Percentiles rank a stretch among this genome's conserved stretches.
phyloP scores from a whole-genome alignment of 2,113 vertebrate genomes.

The Hylia prasina region DNA sequence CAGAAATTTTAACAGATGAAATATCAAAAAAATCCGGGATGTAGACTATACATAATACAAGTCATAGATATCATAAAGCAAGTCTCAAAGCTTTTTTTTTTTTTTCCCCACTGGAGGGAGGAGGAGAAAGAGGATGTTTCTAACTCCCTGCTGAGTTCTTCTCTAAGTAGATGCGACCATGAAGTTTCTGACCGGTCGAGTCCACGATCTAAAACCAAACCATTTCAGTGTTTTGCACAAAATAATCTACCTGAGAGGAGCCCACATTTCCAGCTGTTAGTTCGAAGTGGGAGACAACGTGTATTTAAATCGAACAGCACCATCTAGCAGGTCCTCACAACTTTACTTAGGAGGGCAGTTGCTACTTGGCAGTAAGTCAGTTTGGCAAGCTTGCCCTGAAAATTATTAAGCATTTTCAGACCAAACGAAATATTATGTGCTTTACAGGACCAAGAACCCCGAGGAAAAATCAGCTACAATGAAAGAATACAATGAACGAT shows the following conservation, averaged over 20 bases:
- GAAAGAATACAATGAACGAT: not conserved
- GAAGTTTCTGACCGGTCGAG: not conserved
- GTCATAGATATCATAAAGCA: not conserved
- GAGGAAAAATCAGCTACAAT: not conserved
- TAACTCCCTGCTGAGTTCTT: not conserved
- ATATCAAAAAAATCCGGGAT: not conserved
- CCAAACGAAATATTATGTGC: not conserved
- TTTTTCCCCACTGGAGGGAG: not conserved
- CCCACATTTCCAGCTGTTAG: conserved; percentile 39
- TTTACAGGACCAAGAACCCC: not conserved
- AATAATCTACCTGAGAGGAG: not conserved
- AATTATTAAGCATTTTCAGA: not conserved
- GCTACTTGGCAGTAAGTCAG: conserved; percentile 22
- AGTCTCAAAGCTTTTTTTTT: not conserved
- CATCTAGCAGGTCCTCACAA: conserved; percentile 75
- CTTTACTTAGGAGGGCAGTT: conserved; percentile 46
- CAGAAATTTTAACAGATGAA: not conserved
- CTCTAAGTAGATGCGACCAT: not conserved
- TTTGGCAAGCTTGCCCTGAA: not conserved
- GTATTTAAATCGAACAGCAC: conserved; percentile 77
- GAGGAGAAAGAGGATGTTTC: not conserved
- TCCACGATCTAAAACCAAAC: not conserved
- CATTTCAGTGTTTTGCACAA: not conserved
- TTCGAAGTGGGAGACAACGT: conserved; percentile 9
- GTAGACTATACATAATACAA: not conserved